Base-by-base conservation (phyloP, 2,888 invertebrate genomes). In the Cryptocephalus primarius region DNA sequence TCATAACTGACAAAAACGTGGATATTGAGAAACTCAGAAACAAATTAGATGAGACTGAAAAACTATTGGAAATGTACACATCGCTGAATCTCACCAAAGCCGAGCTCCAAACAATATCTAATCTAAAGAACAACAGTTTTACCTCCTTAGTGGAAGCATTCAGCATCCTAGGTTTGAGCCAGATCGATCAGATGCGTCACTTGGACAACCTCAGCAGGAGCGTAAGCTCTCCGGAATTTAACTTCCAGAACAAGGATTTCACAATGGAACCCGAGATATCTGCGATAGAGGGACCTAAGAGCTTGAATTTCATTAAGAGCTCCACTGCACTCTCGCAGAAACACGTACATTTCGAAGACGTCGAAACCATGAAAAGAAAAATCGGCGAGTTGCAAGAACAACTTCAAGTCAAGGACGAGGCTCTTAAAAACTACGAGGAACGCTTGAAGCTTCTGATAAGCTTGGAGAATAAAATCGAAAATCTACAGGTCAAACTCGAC, bases 101-200 rank as follows among this genome's bases (percentile, higher is more conserved):
- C 8, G 74, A 78, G 51, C 63, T 77, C 44, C 72, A 71, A 44
- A 66, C 69, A 8, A 61, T 76, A 8, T 70, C 71, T 8, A 50
- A 61, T 40, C 62, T 71, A 1, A 83, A 82, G 64, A 74, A 74
- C 45, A 82, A 83, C 42, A 85, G 80, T 0, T 22, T 22, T 22
- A 74, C 84, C 38, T 84, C 84, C 0, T 70, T 85, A 6, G 83
- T 83, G 61, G 84, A 85, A 55, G 80, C 85, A 48, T 73, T 84
- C 1, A 85, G 85, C 1, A 80, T 85, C 62, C 79, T 84, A 0
- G 85, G 85, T 54, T 80, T 78, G 49, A 83, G 83, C 50, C 83
- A 83, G 55, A 76, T 79, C 43, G 82, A 82, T 59, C 59, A 50
- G 44, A 73, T 78, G 31, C 50, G 68, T 32, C 59, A 56, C 44